Conservation (phyloP, 2,888 invertebrate species). For the Sepioteuthis lessoniana region DNA sequence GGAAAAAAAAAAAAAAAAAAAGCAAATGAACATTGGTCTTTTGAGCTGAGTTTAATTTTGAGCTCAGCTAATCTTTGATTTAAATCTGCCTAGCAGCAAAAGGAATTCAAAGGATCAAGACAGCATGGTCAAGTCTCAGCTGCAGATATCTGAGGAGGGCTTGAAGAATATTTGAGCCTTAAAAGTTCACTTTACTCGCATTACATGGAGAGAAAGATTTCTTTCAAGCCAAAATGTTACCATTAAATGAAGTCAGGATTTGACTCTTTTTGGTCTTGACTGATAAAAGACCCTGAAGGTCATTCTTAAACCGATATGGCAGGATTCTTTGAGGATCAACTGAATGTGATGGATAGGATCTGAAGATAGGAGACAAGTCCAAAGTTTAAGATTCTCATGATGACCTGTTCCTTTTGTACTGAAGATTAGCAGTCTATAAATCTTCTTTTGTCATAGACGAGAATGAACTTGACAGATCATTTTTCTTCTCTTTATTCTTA, state of each 20-base stretch:
- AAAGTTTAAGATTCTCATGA: background rate
- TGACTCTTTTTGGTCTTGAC: background rate
- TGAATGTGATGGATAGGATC: background rate
- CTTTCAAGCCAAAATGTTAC: background rate
- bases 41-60: no score
- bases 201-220: background rate
- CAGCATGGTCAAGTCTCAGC: no score
- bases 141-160: background rate
- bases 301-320: background rate
- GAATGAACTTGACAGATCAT: background rate
- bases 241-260: background rate
- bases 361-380: background rate
- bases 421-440: background rate
- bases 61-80: no score
- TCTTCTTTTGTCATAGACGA: background rate
- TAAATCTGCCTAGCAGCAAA: no score
- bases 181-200: background rate
- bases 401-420: background rate
- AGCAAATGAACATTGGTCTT: no score
- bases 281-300: background rate
- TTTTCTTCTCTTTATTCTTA: background rate
- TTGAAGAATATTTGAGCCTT: background rate
- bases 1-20: no score
- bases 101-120: no score
- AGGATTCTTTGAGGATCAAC: background rate